Base-by-base conservation (phyloP, 2,113 vertebrate genomes). In the Chaenocephalus aceratus region DNA sequence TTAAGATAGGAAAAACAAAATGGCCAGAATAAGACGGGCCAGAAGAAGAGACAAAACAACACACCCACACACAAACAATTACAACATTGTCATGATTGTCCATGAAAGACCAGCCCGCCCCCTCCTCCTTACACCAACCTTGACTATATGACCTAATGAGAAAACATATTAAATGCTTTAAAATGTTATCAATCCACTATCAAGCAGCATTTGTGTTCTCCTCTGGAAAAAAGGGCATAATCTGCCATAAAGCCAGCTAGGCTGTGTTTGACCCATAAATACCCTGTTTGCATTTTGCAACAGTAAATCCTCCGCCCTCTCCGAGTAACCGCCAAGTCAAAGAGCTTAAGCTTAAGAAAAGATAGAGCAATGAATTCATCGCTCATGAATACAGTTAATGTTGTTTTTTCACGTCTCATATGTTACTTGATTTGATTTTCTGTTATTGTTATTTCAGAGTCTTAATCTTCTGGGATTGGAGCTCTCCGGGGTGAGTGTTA, bases 201-300 rank as follows among this genome's bases (percentile, higher is more conserved):
- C 77, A 79, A 88, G 88, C 61, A 65, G 56, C 93, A 89, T 93
- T 83, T 92, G 85, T 93, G 91, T 82, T 90, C 75, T 81, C 82
- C 82, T 81, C 44, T 68, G 58, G 51, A 65, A 30, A 74, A 91
- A 72, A 3, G 54, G 73, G 51, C 78, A 86, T 94, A 95, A 95
- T 94, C 94, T 94, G 86, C 87, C 79, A 90, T 85, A 92, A 94
- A 94, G 84, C 91, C 90, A 82, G 79, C 86, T 88, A 92, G 91
- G 80, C 91, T 88, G 91, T 80, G 75, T 92, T 92, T 95, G 94
- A 96, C 93, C 94, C 91, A 94, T 93, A 93, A 94, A 95, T 94
- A 93, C 73, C 84, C 86, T 93, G 90, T 93, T 94, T 93, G 91
- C 86, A 82, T 91, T 88, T 86, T 88, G 86, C 72, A 72, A 77